A percentile compares a stretch with the other conserved stretches of the same genome.
phyloP scores from a whole-genome alignment of 1,140 invertebrate genomes.

The Plodia interpunctella region DNA sequence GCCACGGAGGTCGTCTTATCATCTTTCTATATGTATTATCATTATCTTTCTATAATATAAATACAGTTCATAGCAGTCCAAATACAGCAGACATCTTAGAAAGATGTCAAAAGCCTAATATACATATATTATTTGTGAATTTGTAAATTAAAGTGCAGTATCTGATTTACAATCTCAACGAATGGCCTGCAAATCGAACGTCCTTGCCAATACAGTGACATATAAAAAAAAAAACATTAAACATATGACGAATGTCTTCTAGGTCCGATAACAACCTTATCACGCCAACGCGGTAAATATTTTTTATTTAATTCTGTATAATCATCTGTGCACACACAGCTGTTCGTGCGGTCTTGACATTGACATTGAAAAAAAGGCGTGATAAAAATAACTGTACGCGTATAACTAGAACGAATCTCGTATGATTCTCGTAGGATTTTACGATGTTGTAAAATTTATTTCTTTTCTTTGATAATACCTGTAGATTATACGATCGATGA shows the following conservation, averaged over 20 bases:
- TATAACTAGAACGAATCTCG: neutral
- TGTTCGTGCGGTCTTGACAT: constrained; percentile 1
- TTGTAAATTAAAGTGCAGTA: too few species aligned
- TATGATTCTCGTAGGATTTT: neutral
- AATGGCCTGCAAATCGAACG: neutral
- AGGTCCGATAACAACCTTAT: neutral
- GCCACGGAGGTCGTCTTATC: too few species aligned
- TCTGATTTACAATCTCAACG: too few species aligned
- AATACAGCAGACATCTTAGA: too few species aligned
- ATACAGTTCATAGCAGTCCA: too few species aligned
- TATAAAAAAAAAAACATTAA: neutral
- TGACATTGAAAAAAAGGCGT: neutral
- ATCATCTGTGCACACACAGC: constrained; percentile 4
- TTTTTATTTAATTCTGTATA: neutral
- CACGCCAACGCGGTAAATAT: neutral
- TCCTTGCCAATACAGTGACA: neutral
- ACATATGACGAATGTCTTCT: neutral
- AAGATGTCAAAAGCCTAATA: too few species aligned
- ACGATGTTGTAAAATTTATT: neutral
- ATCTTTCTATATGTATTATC: too few species aligned
- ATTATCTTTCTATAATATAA: too few species aligned
- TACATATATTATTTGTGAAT: too few species aligned
- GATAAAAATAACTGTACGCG: constrained; percentile 1
- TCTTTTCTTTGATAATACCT: neutral
- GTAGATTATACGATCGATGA: neutral